A percentile compares a stretch with the other conserved stretches of the same genome.
These are phyloP conservation scores for Drosophila paulistorum DNA, from an alignment of 1,140 invertebrate genomes.

Conservation along the genomic window DNA sequence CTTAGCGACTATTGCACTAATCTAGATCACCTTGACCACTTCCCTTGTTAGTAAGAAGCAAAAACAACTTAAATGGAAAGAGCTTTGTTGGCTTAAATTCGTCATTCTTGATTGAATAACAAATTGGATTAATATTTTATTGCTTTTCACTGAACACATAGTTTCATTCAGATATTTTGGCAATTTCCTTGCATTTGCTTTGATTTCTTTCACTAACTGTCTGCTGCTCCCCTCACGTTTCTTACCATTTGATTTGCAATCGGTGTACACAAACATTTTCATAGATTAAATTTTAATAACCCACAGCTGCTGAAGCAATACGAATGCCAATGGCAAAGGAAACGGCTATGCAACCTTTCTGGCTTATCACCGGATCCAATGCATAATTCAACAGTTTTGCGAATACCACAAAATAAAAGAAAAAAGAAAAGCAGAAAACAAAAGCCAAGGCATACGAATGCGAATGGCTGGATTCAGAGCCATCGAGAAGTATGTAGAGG, in stretches of 20 bases:
- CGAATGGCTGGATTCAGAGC: background rate
- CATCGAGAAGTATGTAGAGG: background rate
- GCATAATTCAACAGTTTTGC: conserved; percentile 71
- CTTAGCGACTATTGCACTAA: no score
- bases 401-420: conserved; percentile 16
- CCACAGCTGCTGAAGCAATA: conserved; percentile 33
- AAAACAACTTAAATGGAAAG: no score
- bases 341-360: conserved; percentile 53
- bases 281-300: conserved; percentile 65
- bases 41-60: no score
- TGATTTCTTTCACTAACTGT: conserved; percentile 17
- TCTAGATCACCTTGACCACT: no score
- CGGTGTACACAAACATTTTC: conserved; percentile 48
- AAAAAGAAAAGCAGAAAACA: conserved; percentile 26
- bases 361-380: conserved; percentile 57
- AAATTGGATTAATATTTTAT: background rate
- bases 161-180: background rate
- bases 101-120: background rate
- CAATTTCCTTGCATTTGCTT: background rate
- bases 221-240: background rate
- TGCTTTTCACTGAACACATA: background rate
- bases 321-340: conserved; percentile 38
- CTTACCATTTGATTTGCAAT: conserved; percentile 7
- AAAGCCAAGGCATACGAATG: conserved; percentile 36
- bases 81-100: no score